Base-by-base conservation (phyloP, 53 echinoderm and acorn worm genomes). In the Echinometra lucunter region DNA sequence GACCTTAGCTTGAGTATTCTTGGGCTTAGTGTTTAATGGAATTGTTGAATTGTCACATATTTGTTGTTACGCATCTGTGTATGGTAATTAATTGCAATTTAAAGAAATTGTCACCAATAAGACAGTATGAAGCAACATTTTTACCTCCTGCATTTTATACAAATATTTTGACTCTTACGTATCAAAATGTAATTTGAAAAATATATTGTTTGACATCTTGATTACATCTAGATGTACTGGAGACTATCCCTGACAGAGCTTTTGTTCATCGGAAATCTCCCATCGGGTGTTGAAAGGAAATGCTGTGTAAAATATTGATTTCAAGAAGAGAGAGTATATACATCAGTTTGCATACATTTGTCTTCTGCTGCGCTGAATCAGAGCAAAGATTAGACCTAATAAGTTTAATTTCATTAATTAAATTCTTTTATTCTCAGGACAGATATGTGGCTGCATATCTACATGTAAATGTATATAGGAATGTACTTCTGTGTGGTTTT, bases 171-270 rank as follows among this genome's bases (percentile, higher is more conserved):
- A 49, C 4, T 30, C 4, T 2, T 88, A 1, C 23, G 7, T 42
- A 42, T 40, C 78, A 18, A 69, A 16, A 38, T 21, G n/a, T 82
- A 44, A 82, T 44, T 7, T 21, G 1, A 82, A 82, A 12, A 88
- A 60, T 30, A 3, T 35, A 89, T 40, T 89, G 63, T 32, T 60
- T 89, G 63, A 89, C 89, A 89, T 89, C 58, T 89, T 89, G n/a
- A 28, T 55, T n/a, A 45, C 15, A 88, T 57, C 30, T 91, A 91
- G 91, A 91, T 91, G 42, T 91, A 45, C 91, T 91, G 91, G 91
- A 91, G 91, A 91, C 91, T 6, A 91, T 91, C 70, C 91, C 91
- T 44, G 91, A 91, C 45, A 91, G 66, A n/a, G 70, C 47, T 19
- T 91, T 91, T 91, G 44, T 66, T 44, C 91, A 66, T 37, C 58